Conservation (phyloP, 1,140 invertebrate genomes). For the Leptinotarsa lineolata region DNA sequence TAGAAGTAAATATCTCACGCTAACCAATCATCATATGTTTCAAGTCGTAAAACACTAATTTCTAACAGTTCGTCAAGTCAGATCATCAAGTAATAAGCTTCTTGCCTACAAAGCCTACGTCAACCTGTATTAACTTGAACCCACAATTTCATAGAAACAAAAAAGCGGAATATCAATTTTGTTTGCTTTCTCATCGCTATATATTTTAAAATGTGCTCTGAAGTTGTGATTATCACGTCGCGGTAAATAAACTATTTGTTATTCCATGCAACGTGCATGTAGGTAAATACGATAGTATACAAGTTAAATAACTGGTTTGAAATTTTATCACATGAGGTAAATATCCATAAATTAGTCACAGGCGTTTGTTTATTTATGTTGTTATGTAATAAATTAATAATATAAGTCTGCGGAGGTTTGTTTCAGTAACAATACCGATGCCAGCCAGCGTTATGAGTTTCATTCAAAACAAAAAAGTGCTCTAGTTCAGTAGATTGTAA, state of each 20-base stretch:
- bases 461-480: too few species aligned
- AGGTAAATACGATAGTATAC: constrained; percentile 1
- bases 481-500: too few species aligned
- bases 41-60: too few species aligned
- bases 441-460: too few species aligned
- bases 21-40: too few species aligned
- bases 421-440: too few species aligned
- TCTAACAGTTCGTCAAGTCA: too few species aligned
- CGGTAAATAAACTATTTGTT: constrained; percentile 6
- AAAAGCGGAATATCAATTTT: neutral
- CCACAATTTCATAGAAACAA: neutral
- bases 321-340: neutral
- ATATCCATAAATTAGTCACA: constrained; percentile 6
- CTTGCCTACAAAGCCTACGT: too few species aligned
- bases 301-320: constrained; percentile 6
- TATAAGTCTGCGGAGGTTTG: too few species aligned
- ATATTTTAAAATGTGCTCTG: neutral
- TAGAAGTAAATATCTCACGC: too few species aligned
- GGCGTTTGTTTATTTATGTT: constrained; percentile 6
- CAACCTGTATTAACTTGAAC: neutral
- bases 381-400: neutral
- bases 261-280: constrained; percentile 2
- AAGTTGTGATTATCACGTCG: constrained; percentile 5
- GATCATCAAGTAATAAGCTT: too few species aligned
- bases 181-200: neutral